Evolutionary conservation across 2,797 vertebrate genomes (phyloP).

Genomic region (Sus cebifrons): DNA sequence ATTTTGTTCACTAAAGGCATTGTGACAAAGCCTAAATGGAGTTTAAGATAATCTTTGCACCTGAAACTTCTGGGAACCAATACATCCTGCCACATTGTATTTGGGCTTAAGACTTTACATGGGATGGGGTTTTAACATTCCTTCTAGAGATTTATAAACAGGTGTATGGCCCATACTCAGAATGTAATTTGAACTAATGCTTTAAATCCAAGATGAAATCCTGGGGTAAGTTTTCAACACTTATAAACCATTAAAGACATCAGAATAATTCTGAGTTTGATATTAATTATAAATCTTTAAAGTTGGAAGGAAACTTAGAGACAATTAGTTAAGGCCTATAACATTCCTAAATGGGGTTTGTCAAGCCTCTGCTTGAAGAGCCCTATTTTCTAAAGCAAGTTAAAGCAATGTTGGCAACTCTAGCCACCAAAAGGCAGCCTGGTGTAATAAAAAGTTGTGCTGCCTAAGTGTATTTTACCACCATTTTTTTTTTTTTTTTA

Average conservation of each 20-base stretch:
- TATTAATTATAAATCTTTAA: slow-evolving; percentile 12
- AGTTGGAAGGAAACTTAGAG: not conserved
- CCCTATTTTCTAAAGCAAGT: not conserved
- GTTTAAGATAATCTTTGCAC: slow-evolving; percentile 40
- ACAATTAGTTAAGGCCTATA: not conserved
- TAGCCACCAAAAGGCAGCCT: not conserved
- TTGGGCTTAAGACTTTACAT: not conserved
- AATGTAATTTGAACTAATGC: slow-evolving; percentile 12
- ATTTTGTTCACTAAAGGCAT: not conserved
- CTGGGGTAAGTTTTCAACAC: not conserved
- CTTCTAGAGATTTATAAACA: not conserved
- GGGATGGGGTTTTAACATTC: slow-evolving; percentile 37
- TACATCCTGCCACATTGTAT: not conserved
- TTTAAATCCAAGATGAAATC: slow-evolving; percentile 30
- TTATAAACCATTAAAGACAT: not conserved
- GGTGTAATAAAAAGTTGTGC: not conserved
- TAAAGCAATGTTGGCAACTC: not conserved
- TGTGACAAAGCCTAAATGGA: slow-evolving; percentile 20
- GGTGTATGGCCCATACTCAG: not conserved
- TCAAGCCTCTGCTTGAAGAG: not conserved
- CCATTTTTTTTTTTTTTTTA: not conserved
- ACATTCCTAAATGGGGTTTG: not conserved
- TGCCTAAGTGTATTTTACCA: not conserved
- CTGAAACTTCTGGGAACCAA: slow-evolving; percentile 62
- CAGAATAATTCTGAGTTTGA: slow-evolving; percentile 20